A percentile compares a stretch with the other conserved stretches of the same genome.
Conservation (phyloP, 2,113 vertebrate species). For the Camelus bactrianus region DNA sequence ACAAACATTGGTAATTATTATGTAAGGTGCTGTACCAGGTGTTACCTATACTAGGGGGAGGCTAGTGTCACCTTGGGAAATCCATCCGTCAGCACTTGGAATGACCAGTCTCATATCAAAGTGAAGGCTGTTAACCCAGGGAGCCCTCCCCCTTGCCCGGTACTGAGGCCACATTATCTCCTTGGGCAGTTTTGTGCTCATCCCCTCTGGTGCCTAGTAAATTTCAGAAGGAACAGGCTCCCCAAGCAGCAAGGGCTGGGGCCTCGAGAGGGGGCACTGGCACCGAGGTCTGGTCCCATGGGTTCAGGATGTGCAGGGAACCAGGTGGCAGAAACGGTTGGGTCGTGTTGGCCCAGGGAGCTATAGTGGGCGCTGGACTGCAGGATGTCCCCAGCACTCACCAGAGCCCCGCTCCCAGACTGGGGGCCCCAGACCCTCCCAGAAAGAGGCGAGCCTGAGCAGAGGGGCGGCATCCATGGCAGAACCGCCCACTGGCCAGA, state of each 20-base stretch:
- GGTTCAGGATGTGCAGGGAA: not conserved
- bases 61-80: not conserved
- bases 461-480: not conserved
- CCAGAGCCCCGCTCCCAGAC: not conserved
- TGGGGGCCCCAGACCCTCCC: not conserved
- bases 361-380: not conserved
- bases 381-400: not conserved
- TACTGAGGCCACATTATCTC: not conserved
- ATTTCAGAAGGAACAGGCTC: not conserved
- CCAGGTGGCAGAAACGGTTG: accelerated
- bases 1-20: not conserved
- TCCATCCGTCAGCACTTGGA: not conserved
- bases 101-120: not conserved
- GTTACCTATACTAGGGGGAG: not conserved
- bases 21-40: not conserved
- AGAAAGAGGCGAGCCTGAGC: not conserved
- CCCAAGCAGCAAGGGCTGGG: not conserved
- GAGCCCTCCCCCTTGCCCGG: not conserved
- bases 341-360: not conserved
- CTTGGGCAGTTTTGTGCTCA: not conserved
- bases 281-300: not conserved
- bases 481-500: not conserved
- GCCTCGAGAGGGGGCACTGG: not conserved
- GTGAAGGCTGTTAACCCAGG: not conserved
- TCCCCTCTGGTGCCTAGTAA: not conserved